Evolutionary conservation across 2,113 vertebrate genomes (phyloP).

Genomic region (Craseonycteris thonglongyai): DNA sequence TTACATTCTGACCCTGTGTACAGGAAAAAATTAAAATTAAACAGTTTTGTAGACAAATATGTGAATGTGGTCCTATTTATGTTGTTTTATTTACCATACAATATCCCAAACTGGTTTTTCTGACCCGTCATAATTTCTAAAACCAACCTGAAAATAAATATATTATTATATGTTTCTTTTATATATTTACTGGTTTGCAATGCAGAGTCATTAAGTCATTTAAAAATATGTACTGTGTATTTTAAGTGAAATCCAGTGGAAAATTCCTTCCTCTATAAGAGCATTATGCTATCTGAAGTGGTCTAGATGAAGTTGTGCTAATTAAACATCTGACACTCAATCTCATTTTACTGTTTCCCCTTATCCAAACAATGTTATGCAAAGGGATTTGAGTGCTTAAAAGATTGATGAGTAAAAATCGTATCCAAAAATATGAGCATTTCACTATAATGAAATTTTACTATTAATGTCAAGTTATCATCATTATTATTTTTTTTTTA

Average conservation of each 20-base stretch:
- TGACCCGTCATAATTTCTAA: not conserved
- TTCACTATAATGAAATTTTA: not conserved
- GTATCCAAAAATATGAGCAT: not conserved
- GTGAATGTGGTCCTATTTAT: not conserved
- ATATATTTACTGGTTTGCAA: slow-evolving; percentile 1
- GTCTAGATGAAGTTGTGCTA: slow-evolving; percentile 36
- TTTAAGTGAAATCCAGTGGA: slow-evolving; percentile 36
- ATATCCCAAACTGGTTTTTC: not conserved
- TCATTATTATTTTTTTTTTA: too few relatives aligned
- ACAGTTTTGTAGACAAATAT: not conserved
- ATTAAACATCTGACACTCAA: slow-evolving; percentile 52
- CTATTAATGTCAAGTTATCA: not conserved
- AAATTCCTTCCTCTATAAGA: slow-evolving; percentile 20
- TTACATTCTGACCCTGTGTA: not conserved
- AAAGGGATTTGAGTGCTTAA: not conserved
- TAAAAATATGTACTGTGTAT: slow-evolving; percentile 22
- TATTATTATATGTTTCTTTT: not conserved
- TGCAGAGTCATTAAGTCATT: slow-evolving; percentile 9
- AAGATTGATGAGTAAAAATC: not conserved
- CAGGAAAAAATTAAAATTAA: not conserved
- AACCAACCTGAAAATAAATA: not conserved
- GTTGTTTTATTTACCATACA: not conserved
- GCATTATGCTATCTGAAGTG: slow-evolving; percentile 34
- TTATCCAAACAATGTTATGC: not conserved
- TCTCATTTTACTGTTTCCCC: not conserved